Base-by-base conservation (phyloP, 1,140 invertebrate genomes). In the Pachypeltis micranthus region DNA sequence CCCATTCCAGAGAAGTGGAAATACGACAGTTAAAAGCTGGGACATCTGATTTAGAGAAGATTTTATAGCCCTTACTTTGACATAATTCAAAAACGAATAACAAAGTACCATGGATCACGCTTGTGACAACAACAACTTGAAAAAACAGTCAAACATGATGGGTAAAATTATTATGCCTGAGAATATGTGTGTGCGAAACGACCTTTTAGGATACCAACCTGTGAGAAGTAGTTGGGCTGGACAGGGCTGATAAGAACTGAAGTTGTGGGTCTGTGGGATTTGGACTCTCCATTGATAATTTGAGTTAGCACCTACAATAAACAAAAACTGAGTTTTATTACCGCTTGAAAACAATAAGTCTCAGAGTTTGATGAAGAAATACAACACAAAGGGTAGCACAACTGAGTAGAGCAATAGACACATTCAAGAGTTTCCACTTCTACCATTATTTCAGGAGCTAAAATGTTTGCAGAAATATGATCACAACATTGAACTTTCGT, bases 211-310 rank as follows among this genome's bases (percentile, higher is more conserved):
- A 2, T 47, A n/a, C n/a, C n/a, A n/a, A 51, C 57, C 57, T 59
- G 57, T 10, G 57, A 59, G n/a, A 59, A 27, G 28, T 59, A 59
- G 27, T 59, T 28, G 29, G 57, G 57, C 25, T 59, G 57, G n/a
- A 28, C 26, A 27, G 57, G 19, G 12, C n/a, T 59, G 16, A 59
- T 59, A 16, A 59, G 57, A 31, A 59, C 57, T 19, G 57, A 59
- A 2, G 57, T 59, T 3, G 57, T 59, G 7, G 57, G 16, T 25
- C 57, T n/a, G n/a, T 59, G 57, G 31, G 57, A 31, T n/a, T 31
- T 59, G 1, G 57, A 19, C n/a, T 59, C 57, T 34, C 57, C 57
- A 59, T 59, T 57, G 26, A 59, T 29, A n/a, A 59, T 28, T 34
- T 59, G 57, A 1, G 57, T 59, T 34, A n/a, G 57, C n/a, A 59